Base-by-base conservation (phyloP, 1,140 invertebrate species). In the Calliphora vicina region DNA sequence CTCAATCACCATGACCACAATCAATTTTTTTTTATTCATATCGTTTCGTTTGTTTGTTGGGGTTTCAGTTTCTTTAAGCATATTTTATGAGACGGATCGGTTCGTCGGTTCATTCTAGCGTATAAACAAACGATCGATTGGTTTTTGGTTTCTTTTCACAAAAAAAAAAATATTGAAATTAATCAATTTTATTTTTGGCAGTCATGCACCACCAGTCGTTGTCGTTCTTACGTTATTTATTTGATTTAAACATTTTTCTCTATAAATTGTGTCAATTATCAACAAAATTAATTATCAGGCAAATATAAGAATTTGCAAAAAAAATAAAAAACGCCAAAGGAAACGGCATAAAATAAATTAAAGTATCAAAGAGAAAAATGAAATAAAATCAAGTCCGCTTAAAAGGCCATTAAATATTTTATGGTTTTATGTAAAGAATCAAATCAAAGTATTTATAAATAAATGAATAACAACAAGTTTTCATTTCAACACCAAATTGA, bases 191-290 rank as follows among this genome's bases (percentile, higher is more conserved):
- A 23, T 67, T 20, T 23, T 67, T 67, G 61, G 15, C 50, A 57
- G 50, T n/a, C 50, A 17, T 57, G 50, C 50, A 57, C n/a, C n/a
- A n/a, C n/a, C 50, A 17, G 50, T n/a, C 50, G 13, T 61, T 6
- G 61, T 25, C 20, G n/a, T 20, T 20, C 12, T 6, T 57, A 17
- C 20, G 20, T 67, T 25, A 67, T 67, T 57, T 57, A 57, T 57
- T 57, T 57, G 50, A 57, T 57, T 67, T 67, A 67, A 67, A 67
- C n/a, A 67, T 67, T 23, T 23, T 67, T 23, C 50, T 20, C 2
- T 25, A 20, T 23, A 67, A 67, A 67, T 67, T 67, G 61, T 67
- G 61, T 67, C 61, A 67, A 67, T 67, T 67, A 67, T 23, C 61
- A 67, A 67, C 61, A 67, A 67, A 23, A 67, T 67, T 67, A 67